phyloP scores from a whole-genome alignment of 30 jellyfish, hydroid and myxozoan species.

The Cassiopea andromeda region DNA sequence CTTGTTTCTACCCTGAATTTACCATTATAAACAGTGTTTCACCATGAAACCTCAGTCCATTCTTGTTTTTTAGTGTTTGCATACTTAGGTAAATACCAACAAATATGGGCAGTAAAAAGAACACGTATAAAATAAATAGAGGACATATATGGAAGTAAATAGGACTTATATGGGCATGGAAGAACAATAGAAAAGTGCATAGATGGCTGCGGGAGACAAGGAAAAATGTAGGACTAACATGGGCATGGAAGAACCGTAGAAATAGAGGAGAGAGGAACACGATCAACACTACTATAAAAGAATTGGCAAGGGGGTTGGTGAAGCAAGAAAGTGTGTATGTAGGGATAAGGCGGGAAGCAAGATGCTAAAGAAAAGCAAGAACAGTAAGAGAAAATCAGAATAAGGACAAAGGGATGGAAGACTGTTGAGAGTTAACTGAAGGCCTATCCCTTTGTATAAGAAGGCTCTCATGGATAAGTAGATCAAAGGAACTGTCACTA shows the following conservation, averaged over 20 bases:
- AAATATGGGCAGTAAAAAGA: no score
- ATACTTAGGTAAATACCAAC: no score
- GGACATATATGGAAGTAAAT: no score
- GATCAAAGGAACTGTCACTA: conserved; percentile 2
- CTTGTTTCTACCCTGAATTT: no score
- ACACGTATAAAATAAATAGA: no score
- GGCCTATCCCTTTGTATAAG: background rate
- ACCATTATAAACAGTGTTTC: no score
- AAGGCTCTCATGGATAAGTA: background rate
- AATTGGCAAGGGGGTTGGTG: conserved; percentile 15
- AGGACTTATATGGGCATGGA: no score
- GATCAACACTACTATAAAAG: conserved; percentile 9
- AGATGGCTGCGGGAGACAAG: conserved; percentile 11
- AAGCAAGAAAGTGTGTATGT: background rate
- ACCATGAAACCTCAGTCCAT: no score
- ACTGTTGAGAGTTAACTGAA: background rate
- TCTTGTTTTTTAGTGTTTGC: no score
- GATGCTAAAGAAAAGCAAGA: background rate
- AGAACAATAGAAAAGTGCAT: conserved; percentile 5
- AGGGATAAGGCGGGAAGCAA: background rate
- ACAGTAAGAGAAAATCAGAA: background rate
- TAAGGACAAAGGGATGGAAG: conserved; percentile 19
- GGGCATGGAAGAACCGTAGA: conserved; percentile 6
- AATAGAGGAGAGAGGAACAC: conserved; percentile 8
- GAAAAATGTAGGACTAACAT: background rate